A percentile compares a stretch with the other conserved stretches of the same genome.
phyloP scores from a whole-genome alignment of 2,888 invertebrate genomes.

The Encarsia formosa region DNA sequence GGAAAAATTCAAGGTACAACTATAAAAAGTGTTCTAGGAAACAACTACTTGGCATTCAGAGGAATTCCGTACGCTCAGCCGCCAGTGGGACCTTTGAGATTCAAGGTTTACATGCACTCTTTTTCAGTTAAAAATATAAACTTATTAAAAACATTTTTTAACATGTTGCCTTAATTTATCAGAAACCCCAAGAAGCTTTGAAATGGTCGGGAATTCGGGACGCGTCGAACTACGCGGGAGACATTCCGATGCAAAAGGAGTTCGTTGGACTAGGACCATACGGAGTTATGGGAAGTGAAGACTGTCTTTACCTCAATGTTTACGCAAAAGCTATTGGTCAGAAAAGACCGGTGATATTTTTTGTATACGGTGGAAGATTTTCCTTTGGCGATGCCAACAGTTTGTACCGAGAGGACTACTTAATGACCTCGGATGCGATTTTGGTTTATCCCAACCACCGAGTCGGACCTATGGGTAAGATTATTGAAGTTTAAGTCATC shows the following conservation, averaged over 20 bases:
- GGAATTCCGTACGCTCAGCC: conserved; percentile 47
- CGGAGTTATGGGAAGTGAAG: conserved; percentile 14
- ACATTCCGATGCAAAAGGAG: conserved; percentile 2
- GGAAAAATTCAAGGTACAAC: neutral
- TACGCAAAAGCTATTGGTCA: conserved; percentile 15
- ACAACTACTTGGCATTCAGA: conserved; percentile 38
- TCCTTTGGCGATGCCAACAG: conserved; percentile 18
- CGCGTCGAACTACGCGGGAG: conserved; percentile 5
- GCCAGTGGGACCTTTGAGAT: conserved; percentile 40
- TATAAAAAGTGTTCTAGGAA: conserved; percentile 32
- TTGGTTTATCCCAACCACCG: conserved; percentile 31
- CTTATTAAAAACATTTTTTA: too few relatives aligned
- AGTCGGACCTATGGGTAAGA: neutral
- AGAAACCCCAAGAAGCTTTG: conserved; percentile 30
- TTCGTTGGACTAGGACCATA: conserved; percentile 13
- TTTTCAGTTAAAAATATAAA: too few relatives aligned
- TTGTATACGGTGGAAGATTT: conserved; percentile 35
- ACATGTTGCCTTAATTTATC: neutral
- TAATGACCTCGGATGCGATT: conserved; percentile 31
- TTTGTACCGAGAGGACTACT: conserved; percentile 29
- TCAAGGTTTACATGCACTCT: too few relatives aligned
- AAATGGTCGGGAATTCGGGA: conserved; percentile 30
- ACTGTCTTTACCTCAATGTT: conserved; percentile 30
- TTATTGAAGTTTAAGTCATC: too few relatives aligned
- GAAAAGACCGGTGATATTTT: conserved; percentile 31